phyloP scores from a whole-genome alignment of 2,888 invertebrate species.

The Drosophila multiciliata region DNA sequence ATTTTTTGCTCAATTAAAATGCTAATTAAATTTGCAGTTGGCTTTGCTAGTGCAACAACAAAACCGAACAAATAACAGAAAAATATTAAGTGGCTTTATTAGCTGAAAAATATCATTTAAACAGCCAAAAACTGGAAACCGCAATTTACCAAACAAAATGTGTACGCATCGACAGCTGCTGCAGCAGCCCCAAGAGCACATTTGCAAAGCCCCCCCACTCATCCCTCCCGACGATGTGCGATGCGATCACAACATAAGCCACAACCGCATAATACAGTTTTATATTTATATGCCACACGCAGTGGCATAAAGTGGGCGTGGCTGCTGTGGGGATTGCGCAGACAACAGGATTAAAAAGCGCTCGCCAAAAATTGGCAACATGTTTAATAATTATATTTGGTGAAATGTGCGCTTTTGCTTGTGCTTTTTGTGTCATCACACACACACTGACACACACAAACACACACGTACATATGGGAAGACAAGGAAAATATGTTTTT shows the following conservation, averaged over 20 bases:
- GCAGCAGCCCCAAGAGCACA: neutral
- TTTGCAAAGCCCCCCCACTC: neutral
- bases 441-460: neutral
- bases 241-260: constrained; percentile 74
- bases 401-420: constrained; percentile 75
- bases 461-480: constrained; percentile 23
- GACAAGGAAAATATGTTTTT: constrained; percentile 79
- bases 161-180: constrained; percentile 15
- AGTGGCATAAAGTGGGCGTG: constrained; percentile 29
- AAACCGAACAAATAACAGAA: neutral
- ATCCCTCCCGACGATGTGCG: constrained; percentile 6
- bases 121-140: constrained; percentile 19
- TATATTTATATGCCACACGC: constrained; percentile 64
- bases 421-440: constrained; percentile 62
- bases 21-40: neutral
- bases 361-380: constrained; percentile 78
- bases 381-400: constrained; percentile 79
- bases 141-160: constrained; percentile 17
- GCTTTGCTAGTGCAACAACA: neutral
- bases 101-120: constrained; percentile 1
- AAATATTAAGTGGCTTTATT: constrained; percentile 15
- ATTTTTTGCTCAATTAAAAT: neutral
- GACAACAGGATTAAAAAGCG: constrained; percentile 80
- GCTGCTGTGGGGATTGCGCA: constrained; percentile 58
- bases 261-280: constrained; percentile 77